Evolutionary conservation across 1,140 invertebrate genomes (phyloP), one percentile per base, ranked within the genome.

Genomic region (Sarcophaga peregrina): DNA sequence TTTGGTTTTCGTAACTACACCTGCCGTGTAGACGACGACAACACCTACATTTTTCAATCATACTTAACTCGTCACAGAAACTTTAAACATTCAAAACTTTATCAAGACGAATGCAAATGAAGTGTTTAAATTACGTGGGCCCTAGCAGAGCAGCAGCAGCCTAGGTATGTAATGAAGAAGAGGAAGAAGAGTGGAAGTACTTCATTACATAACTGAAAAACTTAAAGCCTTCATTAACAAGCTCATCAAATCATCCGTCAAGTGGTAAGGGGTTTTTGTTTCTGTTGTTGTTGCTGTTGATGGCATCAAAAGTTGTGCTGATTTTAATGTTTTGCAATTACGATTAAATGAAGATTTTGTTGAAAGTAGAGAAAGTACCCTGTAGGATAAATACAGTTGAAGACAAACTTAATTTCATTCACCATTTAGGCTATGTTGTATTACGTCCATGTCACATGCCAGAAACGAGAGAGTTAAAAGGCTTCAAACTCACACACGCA

Each of bases 61-160:
- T 37, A 37, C 25, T 37, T 37, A 37, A 37, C 25, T 37, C 25
- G 25, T 37, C 25, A 37, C 17, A 52, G 25, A 52, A 78, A 78
- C 47, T 78, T 78, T 52, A 78, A 78, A 78, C 13, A 46, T 76
- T 76, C 8, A 76, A n/a, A 76, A 76, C 45, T 48, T 74, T 76
- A 76, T 76, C 5, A 47, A 76, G 74, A 76, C 47, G 47, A 25
- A 74, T 74, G 25, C 46, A 76, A 76, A 76, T 76, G 45, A 76
- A 76, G 74, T 76, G 47, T 48, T 17, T 7, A 48, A 17, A n/a
- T 8, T 20, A 68, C 62, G n/a, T 8, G 6, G 4, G 17, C 62
- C n/a, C 62, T 20, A 37, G 25, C 25, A 37, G 25, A 2, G 25
- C 4, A 37, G 25, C 1, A n/a, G n/a, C n/a, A n/a, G n/a, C n/a